Evolutionary conservation across 2,113 vertebrate genomes (phyloP), one percentile per base, ranked within the genome.

Genomic region (Numida meleagris): DNA sequence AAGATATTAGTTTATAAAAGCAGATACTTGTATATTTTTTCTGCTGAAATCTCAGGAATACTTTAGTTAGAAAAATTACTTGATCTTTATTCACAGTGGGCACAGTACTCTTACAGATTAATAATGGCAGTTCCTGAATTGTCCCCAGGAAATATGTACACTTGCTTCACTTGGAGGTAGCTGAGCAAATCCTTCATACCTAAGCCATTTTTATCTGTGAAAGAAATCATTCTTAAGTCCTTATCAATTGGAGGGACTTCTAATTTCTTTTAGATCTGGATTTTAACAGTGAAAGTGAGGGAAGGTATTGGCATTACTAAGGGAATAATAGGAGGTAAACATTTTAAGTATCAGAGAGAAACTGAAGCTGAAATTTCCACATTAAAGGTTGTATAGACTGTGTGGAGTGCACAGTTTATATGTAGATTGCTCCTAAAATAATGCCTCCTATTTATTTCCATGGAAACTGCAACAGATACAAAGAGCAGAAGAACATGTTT

Each of bases 61-160:
- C 12, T 7, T 91, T 83, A 43, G 20, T 71, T 63, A 42, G 9
- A 75, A 57, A 75, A 94, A 76, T 25, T 82, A 74, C 62, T 78
- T 87, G 61, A 72, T 68, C 74, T 89, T 87, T 82, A 72, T 79
- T 92, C 51, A 65, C 23, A 57, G 4, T 17, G 27, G 38, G 9
- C 20, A 66, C 19, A 68, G 82, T 63, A 59, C 10, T 58, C 23
- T 48, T 50, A 61, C 1, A 76, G 45, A 53, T 58, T 55, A 73
- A 24, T 83, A 85, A 82, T 25, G 66, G 53, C 40, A 88, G 43
- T 82, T 91, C 59, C 79, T 67, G 53, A 91, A 80, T 82, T 14
- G 9, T 76, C 9, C 33, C 18, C 27, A 62, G 50, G 43, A 82
- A 58, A 42, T 36, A 4, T 14, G 40, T n/a, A 76, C 8, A 18